Base-by-base conservation (phyloP, 2,888 invertebrate genomes). In the Agriopis leucophaearia region DNA sequence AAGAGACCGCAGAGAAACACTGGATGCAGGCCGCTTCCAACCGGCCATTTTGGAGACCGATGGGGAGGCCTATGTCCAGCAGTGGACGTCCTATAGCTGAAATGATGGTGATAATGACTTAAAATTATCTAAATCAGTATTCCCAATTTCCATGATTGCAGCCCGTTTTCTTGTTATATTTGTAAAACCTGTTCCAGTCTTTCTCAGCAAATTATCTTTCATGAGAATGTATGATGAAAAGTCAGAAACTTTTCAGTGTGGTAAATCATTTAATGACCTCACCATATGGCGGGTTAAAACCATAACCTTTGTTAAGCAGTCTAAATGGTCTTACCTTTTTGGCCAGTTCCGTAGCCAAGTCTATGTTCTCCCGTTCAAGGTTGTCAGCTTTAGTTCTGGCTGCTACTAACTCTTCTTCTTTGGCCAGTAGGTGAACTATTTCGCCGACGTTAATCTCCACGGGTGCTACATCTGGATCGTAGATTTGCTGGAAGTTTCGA, bases 401-500 rank as follows among this genome's bases (percentile, higher is more conserved):
- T 6, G 97, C 97, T 0, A 97, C 96, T 50, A 99, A 90, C 84
- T 99, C 98, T 84, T 98, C 98, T 88, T 99, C 99, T 88, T 98
- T 98, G 15, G 98, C 98, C 73, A 99, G 90, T 79, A 98, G 94
- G 75, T 97, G 97, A 5, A 99, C 97, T 66, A 99, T 96, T 90
- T 98, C 97, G 74, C 97, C 97, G 6, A 99, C 98, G 85, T 99
- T 98, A 69, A 99, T 98, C 68, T 97, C 96, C 35, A 98, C 94
- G 0, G 98, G 97, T 0, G 97, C 95, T 13, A 97, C 96, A 82
- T 99, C 99, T 5, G 97, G 97, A 86, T 99, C 97, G 79, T 96
- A 96, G 1, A 90, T 83, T 64, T 64, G 68, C 95, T 90, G 77
- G 4, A 76, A 84, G 50, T 12, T 35, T 6, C 0, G 4, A 35